phyloP scores from a whole-genome alignment of 2,797 vertebrate genomes.

The Harpagifer antarcticus region DNA sequence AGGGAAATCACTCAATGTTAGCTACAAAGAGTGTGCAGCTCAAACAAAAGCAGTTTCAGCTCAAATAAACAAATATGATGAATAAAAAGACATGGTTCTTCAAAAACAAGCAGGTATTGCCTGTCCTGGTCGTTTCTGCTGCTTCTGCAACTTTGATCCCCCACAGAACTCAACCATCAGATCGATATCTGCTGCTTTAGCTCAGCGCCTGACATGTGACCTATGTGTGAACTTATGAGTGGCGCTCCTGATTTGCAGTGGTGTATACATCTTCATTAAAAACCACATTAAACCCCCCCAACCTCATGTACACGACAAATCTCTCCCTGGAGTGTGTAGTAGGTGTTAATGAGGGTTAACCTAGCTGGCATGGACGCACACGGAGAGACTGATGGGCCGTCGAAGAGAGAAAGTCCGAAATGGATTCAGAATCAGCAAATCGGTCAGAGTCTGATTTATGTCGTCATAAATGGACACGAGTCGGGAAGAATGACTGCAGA shows the following conservation, averaged over 20 bases:
- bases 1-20: constrained; percentile 9
- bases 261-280: constrained; percentile 38
- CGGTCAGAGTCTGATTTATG: constrained; percentile 50
- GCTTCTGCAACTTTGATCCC: too few species aligned
- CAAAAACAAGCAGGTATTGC: background rate
- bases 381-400: constrained; percentile 25
- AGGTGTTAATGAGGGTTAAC: constrained; percentile 71
- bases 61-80: background rate
- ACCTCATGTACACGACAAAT: constrained; percentile 49
- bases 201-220: constrained; percentile 10
- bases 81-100: background rate
- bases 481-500: constrained; percentile 42
- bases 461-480: constrained; percentile 36
- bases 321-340: constrained; percentile 52
- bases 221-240: constrained; percentile 8
- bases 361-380: constrained; percentile 37
- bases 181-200: constrained; percentile 30
- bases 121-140: background rate
- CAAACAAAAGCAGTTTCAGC: background rate
- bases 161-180: too few species aligned
- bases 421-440: constrained; percentile 29
- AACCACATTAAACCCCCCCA: too few species aligned
- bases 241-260: constrained; percentile 2
- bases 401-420: constrained; percentile 28
- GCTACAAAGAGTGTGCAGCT: background rate